Base-by-base conservation (phyloP, 2,888 invertebrate genomes). In the Eupithecia centaureata region DNA sequence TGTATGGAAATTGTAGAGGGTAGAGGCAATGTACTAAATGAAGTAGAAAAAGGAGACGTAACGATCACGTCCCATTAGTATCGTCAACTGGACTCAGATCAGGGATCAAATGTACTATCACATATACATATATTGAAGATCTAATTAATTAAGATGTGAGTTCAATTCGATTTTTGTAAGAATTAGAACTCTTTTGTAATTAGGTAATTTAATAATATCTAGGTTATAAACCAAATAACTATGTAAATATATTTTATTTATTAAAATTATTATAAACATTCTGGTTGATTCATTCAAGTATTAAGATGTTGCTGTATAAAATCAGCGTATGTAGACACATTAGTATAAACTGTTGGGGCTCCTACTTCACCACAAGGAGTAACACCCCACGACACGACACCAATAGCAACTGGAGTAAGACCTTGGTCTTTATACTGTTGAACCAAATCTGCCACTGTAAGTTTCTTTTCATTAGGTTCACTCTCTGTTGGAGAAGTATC, bases 381-480 rank as follows among this genome's bases (percentile, higher is more conserved):
- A 1, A 92, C 79, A 0, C 94, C 94, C 94, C 94, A 95, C 1
- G 94, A 95, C 0, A 94, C 94, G 2, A 95, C 80, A 32, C 95
- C 95, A n/a, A 94, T 75, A 38, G 94, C 75, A 5, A 88, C 80
- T 15, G 88, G 86, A 47, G 76, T 69, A 35, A 77, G 69, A 13
- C 74, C 72, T n/a, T 76, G 69, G 33, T 76, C 73, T 13, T 63
- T 63, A 27, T 73, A 70, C 7, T 74, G 71, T 61, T 73, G 73
- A 32, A 57, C 73, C 62, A 61, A 15, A 52, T 67, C 22, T 61
- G 56, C 63, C 32, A 10, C 22, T 51, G 56, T 60, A 58, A 5
- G 10, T 33, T n/a, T 15, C 18, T 67, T 70, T 65, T 18, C 35
- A 22, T 28, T 63, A 22, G 59, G 27, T 63, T 12, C 22, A 1